phyloP scores from a whole-genome alignment of 2,888 invertebrate genomes.

The Tachina fera region DNA sequence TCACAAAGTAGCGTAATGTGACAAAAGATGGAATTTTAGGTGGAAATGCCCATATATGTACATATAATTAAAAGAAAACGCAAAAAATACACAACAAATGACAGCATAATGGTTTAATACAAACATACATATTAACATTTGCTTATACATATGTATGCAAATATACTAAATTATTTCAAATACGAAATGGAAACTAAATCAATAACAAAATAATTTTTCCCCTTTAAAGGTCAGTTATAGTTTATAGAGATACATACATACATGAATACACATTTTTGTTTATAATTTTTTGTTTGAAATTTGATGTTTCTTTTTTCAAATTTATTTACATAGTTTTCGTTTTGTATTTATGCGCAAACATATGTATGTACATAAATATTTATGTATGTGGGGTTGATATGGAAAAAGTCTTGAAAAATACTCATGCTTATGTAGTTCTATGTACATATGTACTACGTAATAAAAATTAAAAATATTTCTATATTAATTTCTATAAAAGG shows the following conservation, averaged over 20 bases:
- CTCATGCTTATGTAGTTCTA: neutral
- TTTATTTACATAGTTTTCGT: no score
- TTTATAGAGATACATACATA: neutral
- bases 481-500: slow-evolving; percentile 61
- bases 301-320: neutral
- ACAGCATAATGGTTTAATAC: neutral
- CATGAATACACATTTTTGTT: neutral
- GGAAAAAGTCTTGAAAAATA: slow-evolving; percentile 22
- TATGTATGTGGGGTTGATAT: neutral
- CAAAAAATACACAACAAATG: no score
- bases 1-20: no score
- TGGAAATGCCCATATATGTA: no score
- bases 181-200: slow-evolving; percentile 52
- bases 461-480: slow-evolving; percentile 41
- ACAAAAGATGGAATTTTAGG: no score
- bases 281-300: neutral
- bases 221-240: slow-evolving; percentile 60
- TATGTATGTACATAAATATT: no score
- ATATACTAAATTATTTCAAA: neutral
- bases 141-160: neutral
- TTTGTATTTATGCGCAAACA: no score
- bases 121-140: neutral
- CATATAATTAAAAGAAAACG: no score
- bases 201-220: slow-evolving; percentile 32
- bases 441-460: slow-evolving; percentile 8